Evolutionary conservation across 2,888 invertebrate genomes (phyloP), one percentile per base, ranked within the genome.

Genomic region (Ectobius pallidus): DNA sequence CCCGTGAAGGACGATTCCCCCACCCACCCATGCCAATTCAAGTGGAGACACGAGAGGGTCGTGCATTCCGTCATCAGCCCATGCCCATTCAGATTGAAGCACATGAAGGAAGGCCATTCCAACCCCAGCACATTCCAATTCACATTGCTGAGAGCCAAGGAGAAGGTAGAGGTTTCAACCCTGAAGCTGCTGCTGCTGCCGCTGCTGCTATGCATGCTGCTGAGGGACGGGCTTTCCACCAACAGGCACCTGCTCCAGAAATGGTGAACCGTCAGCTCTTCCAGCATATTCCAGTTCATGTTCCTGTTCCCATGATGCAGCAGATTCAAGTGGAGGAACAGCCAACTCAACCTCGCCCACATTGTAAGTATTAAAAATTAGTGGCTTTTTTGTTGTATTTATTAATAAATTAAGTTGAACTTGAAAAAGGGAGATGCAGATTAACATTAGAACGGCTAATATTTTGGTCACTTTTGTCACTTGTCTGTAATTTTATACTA

Each of bases 341-440:
- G 82, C 83, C 32, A n/a, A 7, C 89, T 78, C 89, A 89, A 76
- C 81, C 84, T 76, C 90, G 92, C 83, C 92, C 92, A 75, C 93
- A 93, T 80, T 92, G 93, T 93, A 82, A 89, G 92, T 88, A 79
- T 18, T 16, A 18, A 3, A 14, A 16, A 52, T 18, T 22, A 52
- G 3, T 18, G 3, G 52, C 52, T 11, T 18, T n/a, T 49, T 49
- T 18, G 20, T 49, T 49, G 16, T 16, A 49, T 34, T n/a, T n/a
- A n/a, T n/a, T n/a, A n/a, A n/a, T 42, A 14, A 11, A 14, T 14
- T 42, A 42, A 42, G n/a, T n/a, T n/a, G n/a, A n/a, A n/a, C n/a
- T n/a, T n/a, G n/a, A n/a, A n/a, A n/a, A n/a, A n/a, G n/a, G n/a
- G n/a, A n/a, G n/a, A n/a, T n/a, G n/a, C n/a, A n/a, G n/a, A n/a